Evolutionary conservation across 2,797 vertebrate species (phyloP).

Genomic region (Lemur catta): DNA sequence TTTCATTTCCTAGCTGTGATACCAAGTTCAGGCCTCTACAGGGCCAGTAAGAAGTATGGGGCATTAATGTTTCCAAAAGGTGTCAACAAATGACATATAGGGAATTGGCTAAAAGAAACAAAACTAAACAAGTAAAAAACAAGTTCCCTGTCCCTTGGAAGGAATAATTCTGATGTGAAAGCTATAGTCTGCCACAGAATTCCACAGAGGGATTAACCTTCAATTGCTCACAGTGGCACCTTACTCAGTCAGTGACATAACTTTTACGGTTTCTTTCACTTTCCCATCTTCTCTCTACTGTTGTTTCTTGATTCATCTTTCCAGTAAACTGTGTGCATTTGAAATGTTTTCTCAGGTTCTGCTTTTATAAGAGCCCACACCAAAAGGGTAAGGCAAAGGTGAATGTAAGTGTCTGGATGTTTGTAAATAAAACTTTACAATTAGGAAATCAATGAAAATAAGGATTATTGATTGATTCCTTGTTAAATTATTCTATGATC

Average conservation of each 20-base stretch:
- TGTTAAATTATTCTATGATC: background rate
- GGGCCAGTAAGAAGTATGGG: background rate
- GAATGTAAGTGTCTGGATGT: background rate
- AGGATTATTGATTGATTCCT: background rate
- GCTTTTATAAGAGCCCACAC: background rate
- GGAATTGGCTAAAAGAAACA: background rate
- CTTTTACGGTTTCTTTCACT: background rate
- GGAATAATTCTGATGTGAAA: background rate
- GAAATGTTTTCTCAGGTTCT: background rate
- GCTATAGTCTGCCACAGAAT: background rate
- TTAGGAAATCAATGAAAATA: background rate
- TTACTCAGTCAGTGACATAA: background rate
- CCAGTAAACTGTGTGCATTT: background rate
- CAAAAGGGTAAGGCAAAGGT: background rate
- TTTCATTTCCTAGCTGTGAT: background rate
- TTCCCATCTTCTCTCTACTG: background rate
- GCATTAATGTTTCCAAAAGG: background rate
- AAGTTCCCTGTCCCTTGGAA: background rate
- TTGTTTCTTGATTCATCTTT: background rate
- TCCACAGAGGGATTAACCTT: background rate
- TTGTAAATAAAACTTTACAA: background rate
- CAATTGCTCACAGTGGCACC: background rate
- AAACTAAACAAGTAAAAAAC: no score
- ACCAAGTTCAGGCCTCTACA: background rate
- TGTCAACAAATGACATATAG: background rate